phyloP scores from a whole-genome alignment of 2,888 invertebrate species.

The Pycnomerus fuliginosus region DNA sequence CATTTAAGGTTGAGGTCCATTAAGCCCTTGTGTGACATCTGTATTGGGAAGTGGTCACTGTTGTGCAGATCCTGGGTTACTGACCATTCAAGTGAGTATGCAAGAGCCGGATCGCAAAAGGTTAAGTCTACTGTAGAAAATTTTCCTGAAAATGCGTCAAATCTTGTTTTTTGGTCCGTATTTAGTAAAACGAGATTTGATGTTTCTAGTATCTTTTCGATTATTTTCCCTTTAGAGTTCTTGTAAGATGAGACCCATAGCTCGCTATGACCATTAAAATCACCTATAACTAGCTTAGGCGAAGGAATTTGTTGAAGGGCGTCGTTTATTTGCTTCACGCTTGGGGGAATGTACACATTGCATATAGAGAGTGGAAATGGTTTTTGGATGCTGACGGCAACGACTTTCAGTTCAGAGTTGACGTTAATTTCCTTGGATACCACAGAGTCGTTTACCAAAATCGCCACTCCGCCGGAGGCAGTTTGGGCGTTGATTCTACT shows the following conservation, averaged over 20 bases:
- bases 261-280: constrained; percentile 15
- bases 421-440: constrained; percentile 7
- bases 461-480: constrained; percentile 14
- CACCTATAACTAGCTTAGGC: constrained; percentile 8
- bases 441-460: constrained; percentile 5
- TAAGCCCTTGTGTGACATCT: background rate
- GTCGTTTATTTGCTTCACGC: constrained; percentile 1
- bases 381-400: constrained; percentile 4
- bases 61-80: constrained; percentile 4
- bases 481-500: background rate
- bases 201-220: constrained; percentile 6
- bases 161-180: constrained; percentile 2
- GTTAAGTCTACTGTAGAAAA: constrained; percentile 11
- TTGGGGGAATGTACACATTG: constrained; percentile 13
- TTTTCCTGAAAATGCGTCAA: constrained; percentile 6
- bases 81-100: constrained; percentile 1
- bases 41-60: constrained; percentile 15
- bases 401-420: constrained; percentile 9
- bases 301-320: constrained; percentile 15
- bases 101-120: constrained; percentile 1
- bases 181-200: no score
- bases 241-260: constrained; percentile 8
- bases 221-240: constrained; percentile 3
- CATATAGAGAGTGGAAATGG: constrained; percentile 7
- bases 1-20: background rate